phyloP scores from a whole-genome alignment of 1,140 invertebrate genomes.

The Drosophila bocqueti region DNA sequence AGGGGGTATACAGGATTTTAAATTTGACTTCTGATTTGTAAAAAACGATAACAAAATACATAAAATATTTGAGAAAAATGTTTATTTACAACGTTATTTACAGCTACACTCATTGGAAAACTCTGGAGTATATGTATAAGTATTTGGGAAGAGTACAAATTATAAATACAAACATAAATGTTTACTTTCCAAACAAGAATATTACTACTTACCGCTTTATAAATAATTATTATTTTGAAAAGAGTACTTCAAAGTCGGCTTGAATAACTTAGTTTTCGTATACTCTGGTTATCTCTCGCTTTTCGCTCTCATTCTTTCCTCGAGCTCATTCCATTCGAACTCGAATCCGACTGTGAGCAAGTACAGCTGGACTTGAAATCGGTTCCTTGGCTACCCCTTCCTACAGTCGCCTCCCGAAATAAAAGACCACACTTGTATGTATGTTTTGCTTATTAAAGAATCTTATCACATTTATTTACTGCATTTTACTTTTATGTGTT shows the following conservation, averaged over 20 bases:
- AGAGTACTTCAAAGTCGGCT: background rate
- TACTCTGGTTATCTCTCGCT: conserved; percentile 15
- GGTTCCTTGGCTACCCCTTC: background rate
- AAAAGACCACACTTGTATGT: conserved; percentile 12
- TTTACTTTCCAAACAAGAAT: background rate
- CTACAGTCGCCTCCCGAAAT: conserved; percentile 28
- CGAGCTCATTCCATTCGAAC: conserved; percentile 4
- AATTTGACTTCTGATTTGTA: no score
- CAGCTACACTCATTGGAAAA: no score
- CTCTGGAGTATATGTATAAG: background rate
- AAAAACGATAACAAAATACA: no score
- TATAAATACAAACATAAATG: background rate
- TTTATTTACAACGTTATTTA: background rate
- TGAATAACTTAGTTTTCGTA: background rate
- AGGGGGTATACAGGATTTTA: background rate
- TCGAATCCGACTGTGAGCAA: conserved; percentile 7
- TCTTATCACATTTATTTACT: conserved; percentile 85
- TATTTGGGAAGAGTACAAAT: background rate
- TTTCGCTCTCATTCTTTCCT: background rate
- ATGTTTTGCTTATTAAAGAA: conserved; percentile 78
- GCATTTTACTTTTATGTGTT: conserved; percentile 76
- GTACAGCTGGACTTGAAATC: conserved; percentile 7
- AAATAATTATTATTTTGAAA: background rate
- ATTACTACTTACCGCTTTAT: background rate
- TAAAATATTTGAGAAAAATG: background rate